Percentiles rank a stretch among this genome's conserved stretches.
Evolutionary conservation across 2,113 vertebrate genomes (phyloP).

Genomic region (Gymnorhina tibicen): DNA sequence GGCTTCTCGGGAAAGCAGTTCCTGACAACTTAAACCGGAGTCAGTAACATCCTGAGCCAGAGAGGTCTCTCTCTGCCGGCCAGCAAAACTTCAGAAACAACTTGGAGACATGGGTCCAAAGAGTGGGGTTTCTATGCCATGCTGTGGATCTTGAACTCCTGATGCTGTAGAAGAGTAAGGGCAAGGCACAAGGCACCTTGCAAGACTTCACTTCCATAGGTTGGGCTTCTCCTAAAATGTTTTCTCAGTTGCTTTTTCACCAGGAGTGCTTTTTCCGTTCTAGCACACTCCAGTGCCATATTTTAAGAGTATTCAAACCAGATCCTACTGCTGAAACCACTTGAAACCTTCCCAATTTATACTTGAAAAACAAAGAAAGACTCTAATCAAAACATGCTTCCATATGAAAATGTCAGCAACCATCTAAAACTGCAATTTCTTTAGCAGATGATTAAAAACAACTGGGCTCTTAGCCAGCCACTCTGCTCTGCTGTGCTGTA

Average conservation of each 20-base stretch:
- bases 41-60: not conserved
- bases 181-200: not conserved
- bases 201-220: not conserved
- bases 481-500: not conserved
- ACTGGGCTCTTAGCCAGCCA: not conserved
- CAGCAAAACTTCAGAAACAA: not conserved
- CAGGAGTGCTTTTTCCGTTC: not conserved
- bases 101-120: accelerated
- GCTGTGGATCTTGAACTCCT: not conserved
- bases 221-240: not conserved
- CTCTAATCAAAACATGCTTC: not conserved
- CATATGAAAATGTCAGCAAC: not conserved
- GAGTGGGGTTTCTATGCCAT: not conserved
- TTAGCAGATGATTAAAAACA: not conserved
- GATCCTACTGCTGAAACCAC: not conserved
- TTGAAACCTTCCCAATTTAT: not conserved
- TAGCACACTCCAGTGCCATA: not conserved
- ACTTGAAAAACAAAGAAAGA: not conserved
- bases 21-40: not conserved
- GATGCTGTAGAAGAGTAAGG: not conserved
- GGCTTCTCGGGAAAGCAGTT: not conserved
- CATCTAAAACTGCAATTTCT: not conserved
- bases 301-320: not conserved
- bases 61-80: not conserved
- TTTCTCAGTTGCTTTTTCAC: not conserved